phyloP scores from a whole-genome alignment of 2,113 vertebrate species.

The Xyrauchen texanus region DNA sequence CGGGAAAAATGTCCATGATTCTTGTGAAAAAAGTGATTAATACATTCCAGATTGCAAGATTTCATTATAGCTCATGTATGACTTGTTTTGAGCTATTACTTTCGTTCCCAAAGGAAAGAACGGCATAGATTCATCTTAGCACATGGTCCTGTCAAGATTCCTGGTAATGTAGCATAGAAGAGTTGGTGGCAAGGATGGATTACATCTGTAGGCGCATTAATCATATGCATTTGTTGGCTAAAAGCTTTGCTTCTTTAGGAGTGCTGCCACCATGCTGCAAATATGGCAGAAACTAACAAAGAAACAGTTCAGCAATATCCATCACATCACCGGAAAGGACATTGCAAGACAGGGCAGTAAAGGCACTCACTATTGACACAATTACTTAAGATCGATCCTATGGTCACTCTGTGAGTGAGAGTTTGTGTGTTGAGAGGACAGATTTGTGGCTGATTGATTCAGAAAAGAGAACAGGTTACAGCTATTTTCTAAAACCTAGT shows the following conservation, averaged over 20 bases:
- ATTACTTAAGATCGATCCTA: conserved; percentile 20
- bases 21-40: conserved; percentile 38
- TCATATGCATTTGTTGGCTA: conserved; percentile 50
- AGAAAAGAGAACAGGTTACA: background rate
- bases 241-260: conserved; percentile 33
- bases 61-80: conserved; percentile 45
- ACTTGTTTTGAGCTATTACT: conserved; percentile 45
- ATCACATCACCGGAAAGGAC: conserved; percentile 10
- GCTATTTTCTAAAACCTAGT: background rate
- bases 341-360: conserved; percentile 5
- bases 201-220: conserved; percentile 47
- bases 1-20: conserved; percentile 32
- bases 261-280: background rate
- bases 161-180: conserved; percentile 41
- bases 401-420: background rate
- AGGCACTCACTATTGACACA: conserved; percentile 35
- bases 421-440: background rate
- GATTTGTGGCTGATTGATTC: background rate
- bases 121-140: conserved; percentile 40
- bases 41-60: conserved; percentile 36
- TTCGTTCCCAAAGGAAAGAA: conserved; percentile 38
- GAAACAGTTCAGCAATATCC: conserved; percentile 3
- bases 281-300: background rate
- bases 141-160: conserved; percentile 39
- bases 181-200: conserved; percentile 45